Conservation (phyloP, 2,888 invertebrate genomes). For the Rapana venosa region DNA sequence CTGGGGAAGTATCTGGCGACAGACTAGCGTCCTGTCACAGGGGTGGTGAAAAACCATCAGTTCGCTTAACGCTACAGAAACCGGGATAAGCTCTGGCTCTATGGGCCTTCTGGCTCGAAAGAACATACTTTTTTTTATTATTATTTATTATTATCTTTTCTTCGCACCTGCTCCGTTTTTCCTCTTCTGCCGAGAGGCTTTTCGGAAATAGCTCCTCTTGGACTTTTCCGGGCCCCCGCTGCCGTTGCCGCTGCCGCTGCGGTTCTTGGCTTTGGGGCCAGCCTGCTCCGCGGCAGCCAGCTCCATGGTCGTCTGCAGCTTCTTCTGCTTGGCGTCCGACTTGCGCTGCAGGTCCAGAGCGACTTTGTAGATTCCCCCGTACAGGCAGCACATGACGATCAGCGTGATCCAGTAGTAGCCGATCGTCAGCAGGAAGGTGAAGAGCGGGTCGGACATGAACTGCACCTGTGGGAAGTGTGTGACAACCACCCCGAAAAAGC, state of each 20-base stretch:
- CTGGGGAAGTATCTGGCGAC: too few relatives aligned
- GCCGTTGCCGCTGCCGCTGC: not conserved
- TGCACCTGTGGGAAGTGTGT: constrained; percentile 83
- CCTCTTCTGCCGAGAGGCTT: constrained; percentile 46
- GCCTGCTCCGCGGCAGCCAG: constrained; percentile 81
- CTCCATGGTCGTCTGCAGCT: constrained; percentile 79
- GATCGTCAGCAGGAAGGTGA: constrained; percentile 97
- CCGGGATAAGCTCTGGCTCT: too few relatives aligned
- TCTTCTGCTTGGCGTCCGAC: constrained; percentile 95
- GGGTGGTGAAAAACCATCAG: too few relatives aligned
- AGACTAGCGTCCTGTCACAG: too few relatives aligned
- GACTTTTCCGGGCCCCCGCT: not conserved
- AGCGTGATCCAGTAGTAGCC: constrained; percentile 98
- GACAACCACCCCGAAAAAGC: not conserved
- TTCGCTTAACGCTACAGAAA: too few relatives aligned
- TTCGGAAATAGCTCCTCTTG: not conserved
- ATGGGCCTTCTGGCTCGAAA: too few relatives aligned
- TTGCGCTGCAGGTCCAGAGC: constrained; percentile 98
- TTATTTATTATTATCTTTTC: too few relatives aligned
- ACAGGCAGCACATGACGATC: constrained; percentile 94
- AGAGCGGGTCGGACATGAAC: constrained; percentile 97
- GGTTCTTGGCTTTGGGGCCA: not conserved
- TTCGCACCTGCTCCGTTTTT: constrained; percentile 35
- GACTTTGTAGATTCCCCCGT: constrained; percentile 97
- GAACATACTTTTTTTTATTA: not conserved